These are phyloP conservation scores for Parazoanthus atlanticus DNA, from an alignment of 92 coral and sea anemone genomes.

Conservation along the genomic window DNA sequence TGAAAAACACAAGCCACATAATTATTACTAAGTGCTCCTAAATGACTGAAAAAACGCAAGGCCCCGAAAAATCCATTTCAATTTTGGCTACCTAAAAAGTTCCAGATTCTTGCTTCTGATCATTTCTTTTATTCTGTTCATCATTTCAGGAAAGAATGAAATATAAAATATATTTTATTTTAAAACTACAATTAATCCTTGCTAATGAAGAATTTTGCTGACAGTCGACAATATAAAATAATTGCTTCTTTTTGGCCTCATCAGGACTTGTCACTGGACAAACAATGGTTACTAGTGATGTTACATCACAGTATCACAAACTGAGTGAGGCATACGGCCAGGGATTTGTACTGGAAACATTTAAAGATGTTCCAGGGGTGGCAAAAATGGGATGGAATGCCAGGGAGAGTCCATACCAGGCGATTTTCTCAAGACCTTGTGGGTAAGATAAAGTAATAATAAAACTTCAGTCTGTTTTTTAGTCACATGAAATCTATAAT, in stretches of 20 bases:
- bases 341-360: constrained; percentile 89
- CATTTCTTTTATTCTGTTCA: no score
- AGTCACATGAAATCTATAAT: no score
- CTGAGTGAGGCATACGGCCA: constrained; percentile 82
- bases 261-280: constrained; percentile 72
- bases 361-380: constrained; percentile 93
- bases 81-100: no score
- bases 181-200: not conserved
- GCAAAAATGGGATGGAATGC: constrained; percentile 98
- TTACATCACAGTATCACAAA: constrained; percentile 84
- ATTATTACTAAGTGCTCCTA: no score
- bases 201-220: no score
- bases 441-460: constrained; percentile 57
- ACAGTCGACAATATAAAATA: not conserved
- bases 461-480: no score
- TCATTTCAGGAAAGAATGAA: no score
- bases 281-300: constrained; percentile 81
- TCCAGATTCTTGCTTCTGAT: no score
- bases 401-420: constrained; percentile 88
- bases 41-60: no score
- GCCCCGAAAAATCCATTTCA: no score
- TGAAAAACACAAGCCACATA: no score
- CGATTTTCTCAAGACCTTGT: constrained; percentile 81
- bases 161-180: no score
- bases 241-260: constrained; percentile 45